Evolutionary conservation across 1,140 invertebrate species (phyloP).

Genomic region (Lepidurus apus): DNA sequence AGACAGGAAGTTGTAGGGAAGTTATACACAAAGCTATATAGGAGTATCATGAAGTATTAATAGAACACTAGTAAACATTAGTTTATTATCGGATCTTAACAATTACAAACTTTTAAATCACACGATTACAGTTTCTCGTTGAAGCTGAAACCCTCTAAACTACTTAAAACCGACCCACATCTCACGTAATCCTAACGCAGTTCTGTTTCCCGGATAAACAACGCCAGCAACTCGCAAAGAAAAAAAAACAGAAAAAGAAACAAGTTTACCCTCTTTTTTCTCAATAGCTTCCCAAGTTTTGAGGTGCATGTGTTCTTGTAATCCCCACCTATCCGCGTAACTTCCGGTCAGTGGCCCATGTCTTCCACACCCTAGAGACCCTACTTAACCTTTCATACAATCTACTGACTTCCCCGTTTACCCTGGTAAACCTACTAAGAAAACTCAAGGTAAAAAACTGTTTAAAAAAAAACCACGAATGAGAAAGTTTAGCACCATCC

Average conservation of each 20-base stretch:
- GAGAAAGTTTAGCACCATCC: background rate
- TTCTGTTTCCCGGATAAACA: background rate
- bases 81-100: background rate
- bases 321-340: background rate
- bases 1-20: no score
- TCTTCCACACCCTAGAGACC: constrained; percentile 1
- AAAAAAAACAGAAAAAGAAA: background rate
- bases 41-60: no score
- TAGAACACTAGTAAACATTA: no score
- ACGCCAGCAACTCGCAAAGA: background rate
- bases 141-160: background rate
- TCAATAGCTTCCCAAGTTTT: background rate
- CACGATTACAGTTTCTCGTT: no score
- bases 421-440: background rate
- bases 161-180: background rate
- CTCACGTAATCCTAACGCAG: background rate
- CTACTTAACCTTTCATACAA: background rate
- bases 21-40: no score
- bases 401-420: background rate
- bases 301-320: background rate
- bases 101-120: background rate
- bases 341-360: constrained; percentile 2
- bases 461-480: background rate
- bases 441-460: background rate
- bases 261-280: background rate